Conservation (phyloP, 2,797 vertebrate genomes). For the Characodon lateralis region DNA sequence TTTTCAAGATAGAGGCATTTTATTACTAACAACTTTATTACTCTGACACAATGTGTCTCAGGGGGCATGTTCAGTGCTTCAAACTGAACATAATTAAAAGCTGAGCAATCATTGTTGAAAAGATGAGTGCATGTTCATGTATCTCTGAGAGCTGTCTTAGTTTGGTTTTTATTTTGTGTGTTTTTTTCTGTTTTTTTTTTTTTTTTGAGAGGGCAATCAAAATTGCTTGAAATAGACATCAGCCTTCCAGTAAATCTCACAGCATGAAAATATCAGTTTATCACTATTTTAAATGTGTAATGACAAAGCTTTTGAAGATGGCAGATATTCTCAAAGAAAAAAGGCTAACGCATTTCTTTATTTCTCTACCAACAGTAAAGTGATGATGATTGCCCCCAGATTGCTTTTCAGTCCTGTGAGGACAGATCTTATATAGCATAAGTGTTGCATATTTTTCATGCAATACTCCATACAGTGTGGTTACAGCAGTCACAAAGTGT, state of each 20-base stretch:
- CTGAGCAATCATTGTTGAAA: slow-evolving; percentile 40
- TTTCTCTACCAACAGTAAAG: neutral
- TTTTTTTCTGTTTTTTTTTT: neutral
- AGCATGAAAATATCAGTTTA: neutral
- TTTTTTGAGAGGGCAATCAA: slow-evolving; percentile 9
- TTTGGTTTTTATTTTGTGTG: neutral
- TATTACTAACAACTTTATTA: slow-evolving; percentile 19
- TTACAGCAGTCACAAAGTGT: neutral
- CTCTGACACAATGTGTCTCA: slow-evolving; percentile 30
- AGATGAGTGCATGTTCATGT: slow-evolving; percentile 28
- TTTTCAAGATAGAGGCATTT: slow-evolving; percentile 51
- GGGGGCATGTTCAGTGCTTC: slow-evolving; percentile 42
- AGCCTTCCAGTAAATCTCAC: neutral
- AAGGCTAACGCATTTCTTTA: neutral
- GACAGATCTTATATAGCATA: neutral
- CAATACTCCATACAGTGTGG: neutral
- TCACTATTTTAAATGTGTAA: neutral
- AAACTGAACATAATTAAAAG: slow-evolving; percentile 56
- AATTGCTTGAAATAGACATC: neutral
- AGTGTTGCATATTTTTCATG: neutral
- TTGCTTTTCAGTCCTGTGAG: neutral
- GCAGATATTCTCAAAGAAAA: neutral
- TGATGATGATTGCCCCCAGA: neutral
- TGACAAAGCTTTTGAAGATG: neutral
- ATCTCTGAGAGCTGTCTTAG: neutral